Conservation (phyloP, 2,113 vertebrate species). For the Engraulis encrasicolus region DNA sequence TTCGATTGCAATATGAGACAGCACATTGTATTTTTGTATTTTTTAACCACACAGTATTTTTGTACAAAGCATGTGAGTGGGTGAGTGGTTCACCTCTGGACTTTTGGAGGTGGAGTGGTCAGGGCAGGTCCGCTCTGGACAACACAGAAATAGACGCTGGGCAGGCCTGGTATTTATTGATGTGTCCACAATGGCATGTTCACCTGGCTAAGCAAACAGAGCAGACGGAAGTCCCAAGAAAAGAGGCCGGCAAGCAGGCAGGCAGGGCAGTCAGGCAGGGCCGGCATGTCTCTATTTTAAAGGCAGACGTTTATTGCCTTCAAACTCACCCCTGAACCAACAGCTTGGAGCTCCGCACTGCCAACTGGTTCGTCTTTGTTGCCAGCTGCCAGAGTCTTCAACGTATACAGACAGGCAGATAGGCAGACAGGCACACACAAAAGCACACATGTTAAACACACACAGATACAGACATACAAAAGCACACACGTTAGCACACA, state of each 20-base stretch:
- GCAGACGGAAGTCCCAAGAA: constrained; percentile 25
- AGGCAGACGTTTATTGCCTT: constrained; percentile 33
- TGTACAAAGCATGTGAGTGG: not conserved
- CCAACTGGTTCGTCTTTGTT: not conserved
- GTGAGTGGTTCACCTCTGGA: not conserved
- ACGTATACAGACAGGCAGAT: not conserved
- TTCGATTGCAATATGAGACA: too few relatives aligned
- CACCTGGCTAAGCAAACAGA: constrained; percentile 30
- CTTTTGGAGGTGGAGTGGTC: not conserved
- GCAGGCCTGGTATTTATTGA: constrained; percentile 19
- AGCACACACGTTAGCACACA: not conserved
- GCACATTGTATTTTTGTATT: too few relatives aligned
- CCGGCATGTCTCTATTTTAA: constrained; percentile 31
- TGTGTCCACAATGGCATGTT: constrained; percentile 29
- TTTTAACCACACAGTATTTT: too few relatives aligned
- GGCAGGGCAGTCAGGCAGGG: too few relatives aligned
- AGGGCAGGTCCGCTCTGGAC: not conserved
- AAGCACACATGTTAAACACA: not conserved
- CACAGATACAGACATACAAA: not conserved
- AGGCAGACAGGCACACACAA: not conserved
- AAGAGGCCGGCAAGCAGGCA: too few relatives aligned
- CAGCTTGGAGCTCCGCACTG: constrained; percentile 23
- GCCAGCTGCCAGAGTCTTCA: not conserved
- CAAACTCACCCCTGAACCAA: constrained; percentile 31
- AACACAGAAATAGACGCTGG: not conserved